Evolutionary conservation across 2,797 vertebrate genomes (phyloP).

Genomic region (Trachurus trachurus): DNA sequence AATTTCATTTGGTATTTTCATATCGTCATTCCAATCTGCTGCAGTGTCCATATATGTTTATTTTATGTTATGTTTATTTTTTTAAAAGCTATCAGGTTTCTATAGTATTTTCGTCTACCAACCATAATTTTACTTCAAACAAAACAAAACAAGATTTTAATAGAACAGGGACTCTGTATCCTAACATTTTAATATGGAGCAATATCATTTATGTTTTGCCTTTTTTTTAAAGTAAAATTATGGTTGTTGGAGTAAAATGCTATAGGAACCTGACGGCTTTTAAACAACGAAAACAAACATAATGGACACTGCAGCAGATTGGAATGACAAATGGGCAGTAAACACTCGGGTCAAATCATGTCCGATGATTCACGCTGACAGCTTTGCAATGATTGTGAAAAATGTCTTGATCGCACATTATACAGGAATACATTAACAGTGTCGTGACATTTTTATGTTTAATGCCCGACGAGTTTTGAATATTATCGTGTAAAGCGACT

Average conservation of each 20-base stretch:
- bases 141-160: background rate
- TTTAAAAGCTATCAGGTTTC: background rate
- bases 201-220: background rate
- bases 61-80: background rate
- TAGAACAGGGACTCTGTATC: background rate
- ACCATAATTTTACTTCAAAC: background rate
- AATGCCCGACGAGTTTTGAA: slow-evolving; percentile 33
- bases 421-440: slow-evolving; percentile 32
- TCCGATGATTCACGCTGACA: slow-evolving; percentile 10
- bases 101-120: background rate
- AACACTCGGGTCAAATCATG: background rate
- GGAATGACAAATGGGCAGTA: slow-evolving; percentile 1
- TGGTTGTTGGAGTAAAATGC: background rate
- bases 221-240: background rate
- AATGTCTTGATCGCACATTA: slow-evolving; percentile 14
- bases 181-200: background rate
- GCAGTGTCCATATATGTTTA: background rate
- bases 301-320: background rate
- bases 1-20: background rate
- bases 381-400: slow-evolving; percentile 19
- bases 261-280: background rate
- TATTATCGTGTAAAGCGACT: slow-evolving; percentile 41
- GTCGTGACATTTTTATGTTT: slow-evolving; percentile 40
- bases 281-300: background rate
- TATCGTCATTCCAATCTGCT: background rate